These are phyloP conservation scores for Gallirallus australis DNA, from an alignment of 2,797 vertebrate species.

Conservation along the genomic window DNA sequence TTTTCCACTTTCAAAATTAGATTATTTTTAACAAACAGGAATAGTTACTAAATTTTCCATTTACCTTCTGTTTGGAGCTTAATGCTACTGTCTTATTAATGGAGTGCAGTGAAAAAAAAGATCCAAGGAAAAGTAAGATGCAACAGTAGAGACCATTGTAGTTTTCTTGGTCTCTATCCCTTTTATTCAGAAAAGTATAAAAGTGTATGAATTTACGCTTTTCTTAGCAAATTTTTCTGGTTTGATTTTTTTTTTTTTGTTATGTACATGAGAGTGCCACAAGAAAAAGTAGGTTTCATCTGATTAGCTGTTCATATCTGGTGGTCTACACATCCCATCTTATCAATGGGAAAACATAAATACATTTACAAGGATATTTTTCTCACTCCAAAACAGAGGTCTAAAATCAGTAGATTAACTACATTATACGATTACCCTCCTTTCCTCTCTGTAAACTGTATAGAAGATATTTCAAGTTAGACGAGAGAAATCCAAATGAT, in stretches of 20 bases:
- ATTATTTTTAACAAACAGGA: background rate
- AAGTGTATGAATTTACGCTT: background rate
- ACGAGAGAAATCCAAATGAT: background rate
- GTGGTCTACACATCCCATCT: background rate
- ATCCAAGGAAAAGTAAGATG: background rate
- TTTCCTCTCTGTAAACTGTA: background rate
- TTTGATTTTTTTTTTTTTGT: background rate
- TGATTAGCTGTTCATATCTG: background rate
- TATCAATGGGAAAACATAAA: background rate
- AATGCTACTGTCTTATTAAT: background rate
- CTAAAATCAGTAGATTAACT: background rate
- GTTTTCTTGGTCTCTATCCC: background rate
- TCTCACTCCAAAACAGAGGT: background rate
- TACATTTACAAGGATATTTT: background rate
- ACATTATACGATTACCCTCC: background rate
- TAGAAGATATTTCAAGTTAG: background rate
- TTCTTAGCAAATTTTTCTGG: background rate
- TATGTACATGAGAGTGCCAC: background rate
- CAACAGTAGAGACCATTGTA: background rate
- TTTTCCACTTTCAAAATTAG: background rate
- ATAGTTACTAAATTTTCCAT: background rate
- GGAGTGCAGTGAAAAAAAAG: background rate
- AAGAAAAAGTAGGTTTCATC: background rate
- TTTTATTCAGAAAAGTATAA: background rate
- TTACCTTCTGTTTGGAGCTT: background rate